Evolutionary conservation across 2,888 invertebrate genomes (phyloP), one percentile per base, ranked within the genome.

Genomic region (Pelosia muscerda): DNA sequence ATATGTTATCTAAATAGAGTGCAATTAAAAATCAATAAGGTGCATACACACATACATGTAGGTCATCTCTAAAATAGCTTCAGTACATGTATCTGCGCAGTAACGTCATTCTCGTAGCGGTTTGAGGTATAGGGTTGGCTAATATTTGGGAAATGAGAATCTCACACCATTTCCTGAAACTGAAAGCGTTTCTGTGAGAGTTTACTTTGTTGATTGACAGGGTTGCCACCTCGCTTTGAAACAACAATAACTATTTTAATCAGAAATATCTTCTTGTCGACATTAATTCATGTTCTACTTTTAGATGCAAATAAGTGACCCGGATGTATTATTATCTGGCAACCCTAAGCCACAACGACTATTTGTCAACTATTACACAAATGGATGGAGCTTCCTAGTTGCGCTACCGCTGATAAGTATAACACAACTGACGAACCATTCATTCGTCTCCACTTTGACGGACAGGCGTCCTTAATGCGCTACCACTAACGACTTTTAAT

Each of bases 1-100:
- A 26, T 31, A 63, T 22, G 65, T 69, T 73, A 78, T 76, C 73
- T 68, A 59, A 71, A 74, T 69, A 65, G 54, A 64, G 61, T 62
- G 70, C 75, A 74, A 78, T 82, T 78, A 81, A 78, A 82, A 77
- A 81, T 74, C 81, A 74, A 79, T 82, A 75, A 55, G 72, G 26
- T n/a, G 22, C 23, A 63, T 28, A 28, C 66, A 65, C 60, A 75
- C 75, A 72, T 77, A 79, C 75, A 79, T 75, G 71, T 79, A 70
- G 80, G 80, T 72, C 75, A 77, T 75, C 72, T 73, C 73, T 68
- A 72, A 78, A 77, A 77, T 75, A 76, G 78, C 72, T 72, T 71
- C 65, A 69, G 63, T 69, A 72, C 63, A 67, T 64, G 65, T 74
- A 76, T 79, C 71, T 78, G 74, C 74, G 76, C 78, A 79, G 77